Conservation (phyloP, 1,140 invertebrate genomes). For the Nasonia giraulti region DNA sequence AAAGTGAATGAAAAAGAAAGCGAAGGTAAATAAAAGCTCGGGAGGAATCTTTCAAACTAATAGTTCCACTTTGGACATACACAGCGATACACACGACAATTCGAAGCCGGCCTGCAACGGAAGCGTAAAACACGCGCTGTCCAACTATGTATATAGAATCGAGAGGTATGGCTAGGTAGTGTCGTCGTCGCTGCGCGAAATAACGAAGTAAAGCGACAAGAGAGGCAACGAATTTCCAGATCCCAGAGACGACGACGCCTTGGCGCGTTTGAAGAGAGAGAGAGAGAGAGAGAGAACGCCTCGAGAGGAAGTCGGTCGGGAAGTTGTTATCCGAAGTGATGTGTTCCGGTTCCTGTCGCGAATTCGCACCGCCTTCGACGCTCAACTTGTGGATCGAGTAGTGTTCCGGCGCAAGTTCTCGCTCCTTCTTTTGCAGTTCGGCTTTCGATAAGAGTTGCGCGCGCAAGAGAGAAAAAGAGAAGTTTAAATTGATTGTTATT, state of each 20-base stretch:
- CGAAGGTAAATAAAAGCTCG: too few species aligned
- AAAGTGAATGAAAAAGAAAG: too few species aligned
- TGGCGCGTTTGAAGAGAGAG: neutral
- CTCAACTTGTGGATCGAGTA: neutral
- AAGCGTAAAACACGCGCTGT: neutral
- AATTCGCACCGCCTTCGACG: neutral
- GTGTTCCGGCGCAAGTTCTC: neutral
- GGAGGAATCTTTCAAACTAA: too few species aligned
- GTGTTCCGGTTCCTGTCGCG: constrained; percentile 47
- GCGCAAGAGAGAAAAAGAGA: neutral
- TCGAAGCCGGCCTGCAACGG: neutral
- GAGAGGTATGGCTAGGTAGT: too few species aligned
- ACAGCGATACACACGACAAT: neutral
- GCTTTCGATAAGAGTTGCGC: neutral
- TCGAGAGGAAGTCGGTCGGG: constrained; percentile 46
- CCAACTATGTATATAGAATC: neutral
- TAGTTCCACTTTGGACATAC: too few species aligned
- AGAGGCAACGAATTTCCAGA: constrained; percentile 11
- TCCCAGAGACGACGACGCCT: neutral
- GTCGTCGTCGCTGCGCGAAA: neutral
- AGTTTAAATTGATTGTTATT: neutral
- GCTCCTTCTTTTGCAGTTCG: neutral
- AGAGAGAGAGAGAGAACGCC: neutral
- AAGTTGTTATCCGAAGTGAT: constrained; percentile 57
- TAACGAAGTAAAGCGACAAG: neutral